Base-by-base conservation (phyloP, 2,797 vertebrate species). In the Yasuhikotakia modesta region DNA sequence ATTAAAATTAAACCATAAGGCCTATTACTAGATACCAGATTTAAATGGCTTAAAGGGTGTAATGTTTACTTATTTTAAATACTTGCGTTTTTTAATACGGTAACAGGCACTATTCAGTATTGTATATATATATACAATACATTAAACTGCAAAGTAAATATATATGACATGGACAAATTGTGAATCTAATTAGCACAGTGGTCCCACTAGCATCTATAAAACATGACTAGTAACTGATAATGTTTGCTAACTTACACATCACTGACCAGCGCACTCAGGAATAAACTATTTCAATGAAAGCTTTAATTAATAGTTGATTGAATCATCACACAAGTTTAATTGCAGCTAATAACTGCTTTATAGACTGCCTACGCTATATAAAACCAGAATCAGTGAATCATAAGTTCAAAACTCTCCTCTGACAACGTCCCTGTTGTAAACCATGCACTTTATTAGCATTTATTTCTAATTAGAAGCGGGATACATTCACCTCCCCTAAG, bases 371-470 rank as follows among this genome's bases (percentile, higher is more conserved):
- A 48, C 5, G 50, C 24, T 22, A 30, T 39, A 35, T 57, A 67
- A 70, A 45, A 17, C 24, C 52, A 10, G 39, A 71, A 50, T 1
- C n/a, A 70, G 35, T 72, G 52, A 50, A 65, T 80, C 21, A 53
- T 17, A 50, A 10, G 17, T 66, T 71, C 53, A 73, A 46, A 19
- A 46, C 30, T 68, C 69, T 63, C 74, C 22, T 77, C 53, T 32
- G 74, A 72, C 63, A 19, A n/a, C 22, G 45, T 72, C 68, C 69
- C 79, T 27, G n/a, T 32, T 71, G 61, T 68, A 71, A 73, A 77
- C n/a, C 22, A 16, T 22, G 61, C 22, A 27, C 27, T 27, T 27
- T 27, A 27, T 27, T 27, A 27, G 27, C 27, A 27, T 27, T 27
- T 27, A 27, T 27, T 27, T 27, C 27, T 27, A 27, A 27, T 27